phyloP scores from a whole-genome alignment of 2,888 invertebrate species.

The Rhaphigaster nebulosa region DNA sequence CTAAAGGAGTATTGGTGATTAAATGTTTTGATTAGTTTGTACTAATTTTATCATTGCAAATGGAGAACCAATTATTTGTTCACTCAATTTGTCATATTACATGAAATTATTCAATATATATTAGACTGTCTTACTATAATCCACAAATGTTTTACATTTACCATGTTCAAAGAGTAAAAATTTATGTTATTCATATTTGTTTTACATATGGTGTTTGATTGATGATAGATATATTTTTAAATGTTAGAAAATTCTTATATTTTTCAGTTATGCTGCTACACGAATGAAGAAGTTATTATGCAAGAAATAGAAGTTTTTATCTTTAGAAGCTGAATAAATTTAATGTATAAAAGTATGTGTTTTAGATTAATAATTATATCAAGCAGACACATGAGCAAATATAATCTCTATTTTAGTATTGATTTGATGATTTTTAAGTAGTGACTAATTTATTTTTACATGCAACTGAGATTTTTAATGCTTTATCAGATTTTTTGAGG shows the following conservation, averaged over 20 bases:
- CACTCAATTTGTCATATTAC: no score
- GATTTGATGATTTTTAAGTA: neutral
- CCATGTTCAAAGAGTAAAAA: no score
- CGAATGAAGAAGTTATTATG: conserved; percentile 81
- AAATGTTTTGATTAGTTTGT: no score
- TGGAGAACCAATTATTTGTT: no score
- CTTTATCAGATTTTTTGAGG: neutral
- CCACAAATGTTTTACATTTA: neutral
- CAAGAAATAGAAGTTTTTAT: conserved; percentile 74
- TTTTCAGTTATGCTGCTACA: conserved; percentile 78
- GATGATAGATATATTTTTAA: neutral
- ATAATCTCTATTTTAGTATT: neutral
- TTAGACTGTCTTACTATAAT: no score
- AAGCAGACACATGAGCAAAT: neutral
- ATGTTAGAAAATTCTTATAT: conserved; percentile 47
- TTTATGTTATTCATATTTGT: no score
- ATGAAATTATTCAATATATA: no score
- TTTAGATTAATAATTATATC: neutral
- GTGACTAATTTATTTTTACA: neutral
- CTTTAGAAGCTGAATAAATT: conserved; percentile 52
- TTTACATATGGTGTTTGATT: neutral
- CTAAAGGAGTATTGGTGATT: no score
- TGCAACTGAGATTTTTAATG: neutral
- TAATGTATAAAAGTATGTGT: neutral
- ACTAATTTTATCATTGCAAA: no score